Evolutionary conservation across 2,888 invertebrate genomes (phyloP), one percentile per base, ranked within the genome.

Genomic region (Argyresthia albistria): DNA sequence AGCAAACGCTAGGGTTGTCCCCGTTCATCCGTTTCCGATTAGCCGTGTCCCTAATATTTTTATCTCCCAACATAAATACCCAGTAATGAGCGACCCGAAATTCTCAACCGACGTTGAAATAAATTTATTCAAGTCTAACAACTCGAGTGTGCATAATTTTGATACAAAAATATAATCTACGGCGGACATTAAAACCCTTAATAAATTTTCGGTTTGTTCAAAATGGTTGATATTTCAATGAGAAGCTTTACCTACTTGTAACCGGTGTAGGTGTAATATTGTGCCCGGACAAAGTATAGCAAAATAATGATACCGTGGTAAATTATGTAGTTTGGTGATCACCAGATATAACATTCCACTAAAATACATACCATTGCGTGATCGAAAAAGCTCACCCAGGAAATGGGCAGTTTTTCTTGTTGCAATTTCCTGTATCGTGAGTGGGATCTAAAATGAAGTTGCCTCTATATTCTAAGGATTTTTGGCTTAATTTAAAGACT

Each of bases 31-130:
- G 74, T 79, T 77, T 67, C 68, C 84, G 86, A 86, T 86, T 82
- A 80, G 78, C 74, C 60, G 70, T 80, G 81, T 81, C 86, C 87
- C 86, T 83, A 84, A 86, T 84, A 87, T 86, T 87, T 86, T 87
- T 87, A 87, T 87, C 86, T 86, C 69, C 65, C 72, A 78, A 73
- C 84, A 86, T 86, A 87, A 87, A 87, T 86, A 86, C 81, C 58
- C 74, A 62, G 79, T 86, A 87, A 87, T 86, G 87, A 87, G 86
- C 63, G 69, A 60, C 67, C 79, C 74, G 64, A 75, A 78, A 83
- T 83, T 84, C 80, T 82, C 83, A 71, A 66, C 65, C 70, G 68
- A 64, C 70, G 72, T 76, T 76, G 14, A 36, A 45, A 76, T 60
- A 81, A 83, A 86, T 86, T 83, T 81, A 84, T 86, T 80, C 80